These are phyloP conservation scores for Corythornis madagascariensis DNA, from an alignment of 2,113 vertebrate genomes.

Conservation along the genomic window DNA sequence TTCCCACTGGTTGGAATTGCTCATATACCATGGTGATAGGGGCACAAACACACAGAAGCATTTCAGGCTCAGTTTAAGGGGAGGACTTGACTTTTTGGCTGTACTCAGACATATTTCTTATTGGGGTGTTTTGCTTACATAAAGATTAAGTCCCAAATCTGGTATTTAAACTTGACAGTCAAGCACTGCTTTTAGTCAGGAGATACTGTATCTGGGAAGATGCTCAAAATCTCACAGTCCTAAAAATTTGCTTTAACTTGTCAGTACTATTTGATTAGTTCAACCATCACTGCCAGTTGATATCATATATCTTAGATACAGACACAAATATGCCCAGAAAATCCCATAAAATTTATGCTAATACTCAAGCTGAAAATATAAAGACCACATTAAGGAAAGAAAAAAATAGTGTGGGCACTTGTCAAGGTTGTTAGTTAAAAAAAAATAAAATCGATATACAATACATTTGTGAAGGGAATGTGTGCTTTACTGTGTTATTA, in stretches of 20 bases:
- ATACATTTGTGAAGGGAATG: slow-evolving; percentile 24
- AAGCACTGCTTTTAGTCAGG: slow-evolving; percentile 62
- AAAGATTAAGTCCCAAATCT: slow-evolving; percentile 55
- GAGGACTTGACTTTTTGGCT: slow-evolving; percentile 14
- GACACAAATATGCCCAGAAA: slow-evolving; percentile 65
- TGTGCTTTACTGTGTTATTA: slow-evolving; percentile 9
- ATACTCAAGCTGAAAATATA: slow-evolving; percentile 46
- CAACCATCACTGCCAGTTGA: slow-evolving; percentile 51
- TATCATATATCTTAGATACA: slow-evolving; percentile 59
- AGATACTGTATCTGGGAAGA: slow-evolving; percentile 62
- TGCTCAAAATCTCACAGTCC: slow-evolving; percentile 64
- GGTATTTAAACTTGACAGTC: slow-evolving; percentile 62
- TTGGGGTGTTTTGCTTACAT: slow-evolving; percentile 55
- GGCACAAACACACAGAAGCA: neutral
- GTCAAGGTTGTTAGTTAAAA: slow-evolving; percentile 50
- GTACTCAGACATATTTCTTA: neutral
- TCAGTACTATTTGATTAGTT: slow-evolving; percentile 59
- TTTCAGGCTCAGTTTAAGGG: neutral
- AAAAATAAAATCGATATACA: slow-evolving; percentile 11
- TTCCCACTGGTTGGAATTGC: slow-evolving; percentile 44
- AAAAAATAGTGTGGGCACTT: neutral
- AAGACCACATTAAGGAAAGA: slow-evolving; percentile 47
- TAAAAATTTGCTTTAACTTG: slow-evolving; percentile 65
- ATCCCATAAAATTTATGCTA: slow-evolving; percentile 66
- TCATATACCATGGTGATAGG: neutral